Percentiles rank a stretch among this genome's conserved stretches.
Conservation (phyloP, 53 echinoderm and acorn worm genomes). For the Crossaster papposus region DNA sequence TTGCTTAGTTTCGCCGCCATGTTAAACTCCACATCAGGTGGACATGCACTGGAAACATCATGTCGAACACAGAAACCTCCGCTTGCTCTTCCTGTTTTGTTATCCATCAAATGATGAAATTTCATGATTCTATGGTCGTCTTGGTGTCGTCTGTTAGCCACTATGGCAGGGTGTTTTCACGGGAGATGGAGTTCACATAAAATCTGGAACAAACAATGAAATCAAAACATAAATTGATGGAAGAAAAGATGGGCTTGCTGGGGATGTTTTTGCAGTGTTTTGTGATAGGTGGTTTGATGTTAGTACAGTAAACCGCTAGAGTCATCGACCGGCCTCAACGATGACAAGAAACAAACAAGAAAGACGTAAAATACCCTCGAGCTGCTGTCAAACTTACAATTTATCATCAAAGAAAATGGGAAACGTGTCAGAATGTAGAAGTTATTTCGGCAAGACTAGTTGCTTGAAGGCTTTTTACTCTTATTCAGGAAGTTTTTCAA, state of each 20-base stretch:
- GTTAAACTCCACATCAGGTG: slow-evolving; percentile 14
- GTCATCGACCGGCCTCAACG: too few relatives aligned
- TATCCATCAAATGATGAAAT: slow-evolving; percentile 76
- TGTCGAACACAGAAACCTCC: slow-evolving; percentile 10
- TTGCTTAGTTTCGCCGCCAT: slow-evolving; percentile 51
- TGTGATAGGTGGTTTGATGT: too few relatives aligned
- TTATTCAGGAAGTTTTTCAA: background rate
- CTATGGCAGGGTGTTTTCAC: background rate
- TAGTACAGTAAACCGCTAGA: too few relatives aligned
- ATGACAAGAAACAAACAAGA: background rate
- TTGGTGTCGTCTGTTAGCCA: slow-evolving; percentile 15
- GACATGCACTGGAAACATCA: slow-evolving; percentile 23
- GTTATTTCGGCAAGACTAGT: background rate
- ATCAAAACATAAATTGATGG: background rate
- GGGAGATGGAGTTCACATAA: background rate
- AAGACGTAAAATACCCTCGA: background rate
- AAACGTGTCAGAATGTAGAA: background rate
- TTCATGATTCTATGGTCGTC: slow-evolving; percentile 58
- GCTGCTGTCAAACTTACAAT: background rate
- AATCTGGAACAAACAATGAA: slow-evolving; percentile 29
- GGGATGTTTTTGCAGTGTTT: background rate
- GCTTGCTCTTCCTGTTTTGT: slow-evolving; percentile 58
- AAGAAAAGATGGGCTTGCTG: background rate
- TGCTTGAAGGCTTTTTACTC: background rate
- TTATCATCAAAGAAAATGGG: background rate